These are phyloP conservation scores for Tragulus kanchil DNA, from an alignment of 2,113 vertebrate species.

Conservation along the genomic window DNA sequence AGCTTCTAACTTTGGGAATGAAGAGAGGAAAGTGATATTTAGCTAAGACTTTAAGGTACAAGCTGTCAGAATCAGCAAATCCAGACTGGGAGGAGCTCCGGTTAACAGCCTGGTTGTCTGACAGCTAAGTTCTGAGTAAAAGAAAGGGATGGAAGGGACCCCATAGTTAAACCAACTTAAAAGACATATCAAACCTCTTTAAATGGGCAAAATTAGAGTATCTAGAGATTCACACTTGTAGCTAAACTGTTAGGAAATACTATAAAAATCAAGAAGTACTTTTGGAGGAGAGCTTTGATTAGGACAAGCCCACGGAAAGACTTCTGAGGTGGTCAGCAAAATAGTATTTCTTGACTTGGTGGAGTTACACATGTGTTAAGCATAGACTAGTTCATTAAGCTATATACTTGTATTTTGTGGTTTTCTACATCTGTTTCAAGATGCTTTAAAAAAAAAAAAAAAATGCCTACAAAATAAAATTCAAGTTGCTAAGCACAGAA, in stretches of 20 bases:
- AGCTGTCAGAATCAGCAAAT: background rate
- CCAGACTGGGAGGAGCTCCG: background rate
- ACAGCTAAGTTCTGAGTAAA: background rate
- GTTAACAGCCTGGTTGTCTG: background rate
- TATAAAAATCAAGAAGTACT: background rate
- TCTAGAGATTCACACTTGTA: background rate
- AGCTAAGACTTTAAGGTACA: background rate
- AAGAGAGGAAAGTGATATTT: background rate
- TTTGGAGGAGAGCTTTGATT: background rate
- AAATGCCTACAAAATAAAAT: conserved; percentile 24
- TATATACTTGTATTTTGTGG: background rate
- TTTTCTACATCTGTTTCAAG: background rate
- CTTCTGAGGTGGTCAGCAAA: background rate
- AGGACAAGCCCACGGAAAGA: background rate
- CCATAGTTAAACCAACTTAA: background rate
- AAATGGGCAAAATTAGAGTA: background rate
- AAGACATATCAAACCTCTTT: background rate
- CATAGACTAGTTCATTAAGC: background rate
- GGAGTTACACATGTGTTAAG: background rate
- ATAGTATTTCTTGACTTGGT: background rate
- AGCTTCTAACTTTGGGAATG: background rate
- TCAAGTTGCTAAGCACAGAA: background rate
- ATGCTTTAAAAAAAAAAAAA: background rate
- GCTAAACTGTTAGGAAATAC: conserved; percentile 8
- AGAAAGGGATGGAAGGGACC: background rate